A percentile compares a stretch with the other conserved stretches of the same genome.
These are phyloP conservation scores for Matsumurasca onukii DNA, from an alignment of 1,140 invertebrate species.

Conservation along the genomic window DNA sequence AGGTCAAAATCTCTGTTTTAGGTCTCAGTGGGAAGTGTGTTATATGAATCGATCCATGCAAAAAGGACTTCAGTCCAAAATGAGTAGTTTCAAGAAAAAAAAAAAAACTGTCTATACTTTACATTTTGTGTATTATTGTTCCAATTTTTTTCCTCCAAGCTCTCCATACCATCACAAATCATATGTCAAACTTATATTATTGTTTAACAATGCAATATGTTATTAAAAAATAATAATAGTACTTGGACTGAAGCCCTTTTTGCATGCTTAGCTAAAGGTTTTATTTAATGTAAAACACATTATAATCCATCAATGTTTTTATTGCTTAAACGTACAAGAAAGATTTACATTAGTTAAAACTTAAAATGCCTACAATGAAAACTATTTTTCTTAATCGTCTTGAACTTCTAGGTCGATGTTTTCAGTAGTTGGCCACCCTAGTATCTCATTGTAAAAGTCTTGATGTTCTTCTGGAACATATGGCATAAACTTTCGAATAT, in stretches of 20 bases:
- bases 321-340: not conserved
- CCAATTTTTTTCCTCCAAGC: not conserved
- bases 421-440: constrained; percentile 3
- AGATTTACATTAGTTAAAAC: not conserved
- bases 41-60: not conserved
- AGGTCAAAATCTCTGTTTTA: too few species aligned
- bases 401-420: not conserved
- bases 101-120: not conserved
- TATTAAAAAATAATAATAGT: not conserved
- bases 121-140: not conserved
- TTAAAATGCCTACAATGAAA: not conserved
- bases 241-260: not conserved
- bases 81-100: not conserved
- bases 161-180: not conserved
- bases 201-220: not conserved
- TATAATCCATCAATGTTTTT: not conserved
- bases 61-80: not conserved
- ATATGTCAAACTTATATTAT: not conserved
- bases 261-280: not conserved
- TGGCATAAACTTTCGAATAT: constrained; percentile 1
- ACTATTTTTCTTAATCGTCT: constrained; percentile 3
- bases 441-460: constrained; percentile 23
- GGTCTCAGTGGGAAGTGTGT: too few species aligned
- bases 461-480: constrained; percentile 7
- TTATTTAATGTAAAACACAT: not conserved